Base-by-base conservation (phyloP, 2,888 invertebrate species). In the Oeneis ivallda region DNA sequence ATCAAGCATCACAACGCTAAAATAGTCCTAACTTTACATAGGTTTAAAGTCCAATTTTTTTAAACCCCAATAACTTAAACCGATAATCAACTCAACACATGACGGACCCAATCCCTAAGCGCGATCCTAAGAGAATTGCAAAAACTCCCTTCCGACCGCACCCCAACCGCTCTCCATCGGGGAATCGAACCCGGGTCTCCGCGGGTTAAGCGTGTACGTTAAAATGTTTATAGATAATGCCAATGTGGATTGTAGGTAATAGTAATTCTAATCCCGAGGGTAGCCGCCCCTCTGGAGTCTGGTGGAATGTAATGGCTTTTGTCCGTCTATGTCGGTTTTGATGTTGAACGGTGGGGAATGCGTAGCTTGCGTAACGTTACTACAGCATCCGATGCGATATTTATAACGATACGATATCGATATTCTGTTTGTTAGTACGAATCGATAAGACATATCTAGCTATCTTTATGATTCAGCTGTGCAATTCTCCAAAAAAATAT, bases 171-270 rank as follows among this genome's bases (percentile, higher is more conserved):
- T 82, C 82, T 80, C 73, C 86, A 82, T 81, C 81, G 76, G 85
- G 85, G 83, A 84, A 81, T 82, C 80, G 77, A 84, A 83, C 82
- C 74, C 75, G 85, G 89, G 89, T 88, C 89, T 89, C 87, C 89
- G 81, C 84, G 88, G 90, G 90, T 92, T 91, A 91, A 91, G 86
- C 85, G 88, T 74, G 79, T 80, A 86, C 86, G 87, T 84, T 91
- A 89, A 90, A 91, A 92, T 91, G 90, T 90, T 92, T 91, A 91
- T 87, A 91, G 89, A 91, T 91, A 90, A 92, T 89, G 82, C 87
- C 79, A 75, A 82, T 85, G 53, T 47, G 47, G 17, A 47, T 43
- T 43, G 43, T 53, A 83, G 81, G 84, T 84, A 87, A 89, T 88
- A 86, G 86, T 87, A 85, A 86, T 86, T 85, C 86, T 86, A 80